Percentiles rank a stretch among this genome's conserved stretches.
These are phyloP conservation scores for Psittacula echo DNA, from an alignment of 2,797 vertebrate genomes.

Conservation along the genomic window DNA sequence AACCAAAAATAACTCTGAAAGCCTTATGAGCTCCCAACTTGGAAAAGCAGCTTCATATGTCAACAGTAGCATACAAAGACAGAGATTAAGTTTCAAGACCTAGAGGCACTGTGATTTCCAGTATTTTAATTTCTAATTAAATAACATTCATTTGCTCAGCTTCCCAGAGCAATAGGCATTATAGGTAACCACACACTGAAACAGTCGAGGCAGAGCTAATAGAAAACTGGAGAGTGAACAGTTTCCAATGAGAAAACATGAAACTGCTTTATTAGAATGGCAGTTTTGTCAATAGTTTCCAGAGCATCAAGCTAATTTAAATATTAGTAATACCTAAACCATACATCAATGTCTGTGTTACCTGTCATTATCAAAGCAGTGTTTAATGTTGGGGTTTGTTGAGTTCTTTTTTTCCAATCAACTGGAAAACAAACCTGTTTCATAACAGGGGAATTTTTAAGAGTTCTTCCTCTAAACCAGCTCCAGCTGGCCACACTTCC, in stretches of 20 bases:
- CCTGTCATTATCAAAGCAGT: not conserved
- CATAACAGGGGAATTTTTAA: constrained; percentile 26
- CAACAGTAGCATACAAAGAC: not conserved
- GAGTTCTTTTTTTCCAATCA: not conserved
- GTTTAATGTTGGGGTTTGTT: not conserved
- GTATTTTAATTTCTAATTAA: not conserved
- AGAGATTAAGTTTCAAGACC: not conserved
- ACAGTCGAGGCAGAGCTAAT: not conserved
- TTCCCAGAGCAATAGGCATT: not conserved
- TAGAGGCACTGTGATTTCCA: not conserved
- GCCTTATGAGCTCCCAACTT: not conserved
- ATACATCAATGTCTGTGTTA: not conserved
- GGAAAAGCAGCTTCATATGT: not conserved
- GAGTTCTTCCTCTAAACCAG: constrained; percentile 7
- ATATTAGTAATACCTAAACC: not conserved
- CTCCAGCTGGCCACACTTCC: constrained; percentile 13
- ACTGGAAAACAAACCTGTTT: constrained; percentile 18
- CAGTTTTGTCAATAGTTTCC: not conserved
- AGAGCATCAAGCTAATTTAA: not conserved
- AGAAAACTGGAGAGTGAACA: not conserved
- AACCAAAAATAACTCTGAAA: not conserved
- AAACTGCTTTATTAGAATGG: not conserved
- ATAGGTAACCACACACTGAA: not conserved
- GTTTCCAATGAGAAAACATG: not conserved
- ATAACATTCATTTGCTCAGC: not conserved